Base-by-base conservation (phyloP, 2,113 vertebrate species). In the Platycercus adscitus region DNA sequence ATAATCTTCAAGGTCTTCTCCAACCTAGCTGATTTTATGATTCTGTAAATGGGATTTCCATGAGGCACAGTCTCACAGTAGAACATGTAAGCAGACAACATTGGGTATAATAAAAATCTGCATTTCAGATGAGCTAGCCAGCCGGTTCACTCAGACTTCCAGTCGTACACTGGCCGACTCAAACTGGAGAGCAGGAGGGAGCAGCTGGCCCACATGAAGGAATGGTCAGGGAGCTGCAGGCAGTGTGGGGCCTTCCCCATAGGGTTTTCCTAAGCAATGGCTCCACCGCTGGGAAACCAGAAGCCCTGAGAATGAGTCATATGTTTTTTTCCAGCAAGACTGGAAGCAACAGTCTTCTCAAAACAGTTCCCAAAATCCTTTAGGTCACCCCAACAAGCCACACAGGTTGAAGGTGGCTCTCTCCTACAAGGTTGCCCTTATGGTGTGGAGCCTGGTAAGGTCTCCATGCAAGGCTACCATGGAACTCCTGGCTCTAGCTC, bases 241-340 rank as follows among this genome's bases (percentile, higher is more conserved):
- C 21, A 88, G 26, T 2, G 7, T 1, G 0, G 17, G 19, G 16
- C 29, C 21, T 64, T 47, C 58, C 72, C 37, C 2, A 0, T 10
- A 28, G 35, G 39, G 16, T 17, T 83, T 35, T 60, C 26, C 64
- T 70, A 18, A 55, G 46, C 52, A 41, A 61, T 31, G 25, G 53
- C 43, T 79, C 37, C 50, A 71, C 52, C 35, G 25, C 20, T 58
- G 44, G 43, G 39, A 79, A 75, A 87, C 9, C n/a, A 71, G 25
- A 52, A 88, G 49, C 39, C 39, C 24, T 15, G 26, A 25, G 41
- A 95, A 47, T 5, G 3, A 72, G 61, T 41, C 44, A 21, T 6
- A 11, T 13, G 5, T 8, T n/a, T 43, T 82, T 71, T 85, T 71
- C 44, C 66, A 86, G 53, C 31, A 49, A n/a, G 14, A 31, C 26